Evolutionary conservation across 2,888 invertebrate genomes (phyloP).

Genomic region (Hesperia comma): DNA sequence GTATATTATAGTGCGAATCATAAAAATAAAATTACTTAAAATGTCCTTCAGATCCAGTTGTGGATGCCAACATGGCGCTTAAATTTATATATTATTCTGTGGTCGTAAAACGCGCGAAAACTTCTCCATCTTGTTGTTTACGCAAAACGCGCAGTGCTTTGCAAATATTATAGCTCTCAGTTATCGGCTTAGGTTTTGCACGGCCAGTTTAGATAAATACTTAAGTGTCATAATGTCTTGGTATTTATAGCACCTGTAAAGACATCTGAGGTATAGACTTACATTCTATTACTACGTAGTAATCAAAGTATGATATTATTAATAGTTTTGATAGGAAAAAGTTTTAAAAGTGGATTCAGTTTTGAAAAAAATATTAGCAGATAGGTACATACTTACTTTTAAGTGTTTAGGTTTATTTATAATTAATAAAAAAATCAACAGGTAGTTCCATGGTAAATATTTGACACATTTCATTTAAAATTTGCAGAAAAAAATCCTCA

Average conservation of each 20-base stretch:
- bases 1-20: background rate
- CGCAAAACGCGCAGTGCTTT: background rate
- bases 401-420: too few relatives aligned
- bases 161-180: slow-evolving; percentile 21
- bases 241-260: background rate
- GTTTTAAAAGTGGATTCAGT: too few relatives aligned
- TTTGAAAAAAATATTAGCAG: too few relatives aligned
- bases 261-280: too few relatives aligned
- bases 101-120: slow-evolving; percentile 24
- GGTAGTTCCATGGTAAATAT: too few relatives aligned
- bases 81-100: slow-evolving; percentile 19
- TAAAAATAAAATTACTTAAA: slow-evolving; percentile 20
- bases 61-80: slow-evolving; percentile 25
- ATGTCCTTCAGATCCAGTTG: slow-evolving; percentile 12
- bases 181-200: slow-evolving; percentile 12
- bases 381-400: too few relatives aligned
- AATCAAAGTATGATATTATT: too few relatives aligned
- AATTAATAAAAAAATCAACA: too few relatives aligned
- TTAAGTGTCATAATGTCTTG: background rate
- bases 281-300: too few relatives aligned
- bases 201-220: background rate
- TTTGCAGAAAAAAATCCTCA: too few relatives aligned
- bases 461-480: too few relatives aligned
- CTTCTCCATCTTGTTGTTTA: slow-evolving; percentile 28
- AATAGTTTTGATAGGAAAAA: too few relatives aligned